A percentile compares a stretch with the other conserved stretches of the same genome.
These are phyloP conservation scores for Epinotia brunnichana DNA, from an alignment of 2,888 invertebrate species.

Conservation along the genomic window DNA sequence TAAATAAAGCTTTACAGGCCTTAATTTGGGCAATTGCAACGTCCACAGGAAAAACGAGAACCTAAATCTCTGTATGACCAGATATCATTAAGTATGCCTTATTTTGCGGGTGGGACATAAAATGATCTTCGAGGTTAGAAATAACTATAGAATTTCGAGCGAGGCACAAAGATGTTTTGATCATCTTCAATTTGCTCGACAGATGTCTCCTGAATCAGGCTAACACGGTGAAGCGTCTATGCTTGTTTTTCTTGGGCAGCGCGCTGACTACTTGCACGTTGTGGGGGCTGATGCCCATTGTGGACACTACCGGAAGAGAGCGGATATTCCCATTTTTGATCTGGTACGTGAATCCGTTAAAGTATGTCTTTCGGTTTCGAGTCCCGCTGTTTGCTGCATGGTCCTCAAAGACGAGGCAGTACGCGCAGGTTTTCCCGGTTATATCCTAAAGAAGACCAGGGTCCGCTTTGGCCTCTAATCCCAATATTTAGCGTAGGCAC, in stretches of 20 bases:
- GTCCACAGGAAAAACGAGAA: too few relatives aligned
- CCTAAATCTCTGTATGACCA: too few relatives aligned
- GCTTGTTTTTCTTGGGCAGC: conserved; percentile 64
- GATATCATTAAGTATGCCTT: too few relatives aligned
- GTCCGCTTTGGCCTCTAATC: too few relatives aligned
- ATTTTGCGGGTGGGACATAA: too few relatives aligned
- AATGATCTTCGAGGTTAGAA: too few relatives aligned
- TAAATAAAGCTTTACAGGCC: too few relatives aligned
- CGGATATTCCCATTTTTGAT: conserved; percentile 72
- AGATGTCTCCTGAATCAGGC: conserved; percentile 63
- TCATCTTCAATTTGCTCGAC: conserved; percentile 21
- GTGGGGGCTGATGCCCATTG: conserved; percentile 72
- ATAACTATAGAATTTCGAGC: background rate
- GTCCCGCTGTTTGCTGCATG: background rate
- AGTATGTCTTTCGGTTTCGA: background rate
- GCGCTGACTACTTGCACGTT: conserved; percentile 66
- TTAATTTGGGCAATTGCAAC: too few relatives aligned
- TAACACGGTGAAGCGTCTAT: conserved; percentile 60
- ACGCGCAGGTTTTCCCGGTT: too few relatives aligned
- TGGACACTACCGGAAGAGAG: conserved; percentile 58
- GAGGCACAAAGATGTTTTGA: background rate
- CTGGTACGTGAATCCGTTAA: conserved; percentile 60
- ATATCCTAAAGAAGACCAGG: too few relatives aligned
- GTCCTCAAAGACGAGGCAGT: background rate
- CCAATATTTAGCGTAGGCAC: too few relatives aligned